Evolutionary conservation across 2,888 invertebrate species (phyloP).

Genomic region (Apoderus coryli): DNA sequence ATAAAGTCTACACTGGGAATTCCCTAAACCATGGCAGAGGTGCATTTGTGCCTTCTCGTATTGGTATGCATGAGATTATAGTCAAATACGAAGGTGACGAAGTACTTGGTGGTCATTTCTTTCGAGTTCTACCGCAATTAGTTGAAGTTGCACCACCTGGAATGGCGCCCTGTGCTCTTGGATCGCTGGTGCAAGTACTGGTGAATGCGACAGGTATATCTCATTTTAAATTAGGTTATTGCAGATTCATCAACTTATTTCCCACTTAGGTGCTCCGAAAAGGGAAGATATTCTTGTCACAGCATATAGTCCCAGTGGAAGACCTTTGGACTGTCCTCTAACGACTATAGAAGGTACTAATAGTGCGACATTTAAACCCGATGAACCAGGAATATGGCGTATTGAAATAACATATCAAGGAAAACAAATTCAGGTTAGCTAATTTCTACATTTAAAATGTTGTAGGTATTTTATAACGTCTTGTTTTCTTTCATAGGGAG

Average conservation of each 20-base stretch:
- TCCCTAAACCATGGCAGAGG: constrained; percentile 63
- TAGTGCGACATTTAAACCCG: constrained; percentile 92
- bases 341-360: constrained; percentile 79
- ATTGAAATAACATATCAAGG: constrained; percentile 93
- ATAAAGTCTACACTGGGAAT: constrained; percentile 32
- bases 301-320: constrained; percentile 81
- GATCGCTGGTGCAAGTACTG: constrained; percentile 89
- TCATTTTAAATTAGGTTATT: too few species aligned
- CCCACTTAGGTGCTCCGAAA: constrained; percentile 50
- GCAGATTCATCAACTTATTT: not conserved
- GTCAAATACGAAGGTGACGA: constrained; percentile 42
- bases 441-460: constrained; percentile 4
- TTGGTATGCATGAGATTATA: constrained; percentile 81
- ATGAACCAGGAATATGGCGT: constrained; percentile 94
- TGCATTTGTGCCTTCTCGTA: constrained; percentile 73
- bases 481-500: constrained; percentile 61
- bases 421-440: constrained; percentile 70
- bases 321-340: constrained; percentile 68
- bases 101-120: constrained; percentile 47
- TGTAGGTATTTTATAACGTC: too few species aligned
- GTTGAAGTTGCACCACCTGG: constrained; percentile 81
- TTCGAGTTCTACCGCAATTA: constrained; percentile 75
- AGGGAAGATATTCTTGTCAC: constrained; percentile 81
- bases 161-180: constrained; percentile 90
- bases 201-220: constrained; percentile 70